Base-by-base conservation (phyloP, 2,797 vertebrate genomes). In the Lindbergichthys nudifrons region DNA sequence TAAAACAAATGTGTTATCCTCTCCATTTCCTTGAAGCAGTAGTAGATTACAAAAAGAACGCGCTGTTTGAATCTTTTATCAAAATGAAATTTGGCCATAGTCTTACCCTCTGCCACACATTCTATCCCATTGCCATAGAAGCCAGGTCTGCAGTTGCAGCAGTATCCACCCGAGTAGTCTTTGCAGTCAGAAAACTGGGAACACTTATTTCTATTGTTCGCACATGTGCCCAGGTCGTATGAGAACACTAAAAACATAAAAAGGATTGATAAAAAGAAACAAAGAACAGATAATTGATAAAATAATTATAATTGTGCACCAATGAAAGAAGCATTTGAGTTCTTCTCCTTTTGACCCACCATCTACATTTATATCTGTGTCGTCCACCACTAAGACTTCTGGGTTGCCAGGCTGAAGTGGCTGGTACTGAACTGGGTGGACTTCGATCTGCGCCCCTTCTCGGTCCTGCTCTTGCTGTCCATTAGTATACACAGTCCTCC, bases 91-190 rank as follows among this genome's bases (percentile, higher is more conserved):
- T 50, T 43, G 36, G 30, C 51, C n/a, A 1, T 75, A 9, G 26
- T 12, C 0, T 78, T 84, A 99, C 98, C 98, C 91, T 98, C 97
- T 26, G 97, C 95, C 10, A 99, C 93, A 67, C 98, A 99, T n/a
- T 98, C 96, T 54, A 95, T 94, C 75, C 98, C 98, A 5, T 97
- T 97, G 69, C 98, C 98, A 4, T 97, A 99, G 88, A 96, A 99
- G n/a, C 97, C 97, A 10, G 96, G 92, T 66, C 94, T 94, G 57
- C 98, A 99, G 70, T 93, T 92, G 89, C 98, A 99, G 84, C 98
- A 99, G 92, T 95, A 98, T 54, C 98, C 98, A 0, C 86, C 93
- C 43, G 93, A 50, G 72, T 97, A 96, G 86, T 99, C 97, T 61
- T 39, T 93, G 93, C 98, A 99, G 70, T 96, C 91, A 0, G 96